Evolutionary conservation across 2,888 invertebrate species (phyloP).

Genomic region (Chloromyia formosa): DNA sequence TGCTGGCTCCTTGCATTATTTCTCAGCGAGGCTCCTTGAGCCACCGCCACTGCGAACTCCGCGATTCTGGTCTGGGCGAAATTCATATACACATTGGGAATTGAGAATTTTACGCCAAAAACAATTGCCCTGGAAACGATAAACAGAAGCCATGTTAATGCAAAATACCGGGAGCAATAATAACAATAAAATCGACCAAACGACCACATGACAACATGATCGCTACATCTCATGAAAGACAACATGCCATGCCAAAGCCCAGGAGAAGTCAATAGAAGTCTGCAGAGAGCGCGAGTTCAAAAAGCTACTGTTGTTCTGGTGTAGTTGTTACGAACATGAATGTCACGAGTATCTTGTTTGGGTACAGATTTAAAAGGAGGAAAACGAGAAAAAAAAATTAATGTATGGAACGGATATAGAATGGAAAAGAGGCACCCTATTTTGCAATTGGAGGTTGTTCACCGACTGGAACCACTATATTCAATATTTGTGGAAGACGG

Average conservation of each 20-base stretch:
- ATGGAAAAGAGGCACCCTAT: too few relatives aligned
- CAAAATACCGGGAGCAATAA: constrained; percentile 53
- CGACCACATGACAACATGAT: constrained; percentile 51
- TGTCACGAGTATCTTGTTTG: constrained; percentile 32
- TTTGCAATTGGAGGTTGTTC: too few relatives aligned
- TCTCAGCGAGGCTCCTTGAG: too few relatives aligned
- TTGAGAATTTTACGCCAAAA: constrained; percentile 49
- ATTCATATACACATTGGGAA: background rate
- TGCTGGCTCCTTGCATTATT: too few relatives aligned
- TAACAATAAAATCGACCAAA: constrained; percentile 52
- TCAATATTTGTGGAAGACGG: too few relatives aligned
- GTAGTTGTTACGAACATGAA: constrained; percentile 7
- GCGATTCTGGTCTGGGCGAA: background rate
- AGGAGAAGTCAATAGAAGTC: background rate
- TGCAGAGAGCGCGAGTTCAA: background rate
- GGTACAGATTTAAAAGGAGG: too few relatives aligned
- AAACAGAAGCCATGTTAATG: constrained; percentile 54
- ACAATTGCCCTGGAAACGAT: constrained; percentile 48
- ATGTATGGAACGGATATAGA: too few relatives aligned
- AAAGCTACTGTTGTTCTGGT: background rate
- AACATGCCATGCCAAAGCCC: constrained; percentile 6
- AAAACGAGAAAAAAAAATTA: too few relatives aligned
- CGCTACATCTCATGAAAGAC: constrained; percentile 33
- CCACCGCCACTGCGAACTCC: too few relatives aligned
- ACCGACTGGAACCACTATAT: too few relatives aligned